These are phyloP conservation scores for Oncorhynchus clarkii DNA, from an alignment of 2,113 vertebrate genomes.

Conservation along the genomic window DNA sequence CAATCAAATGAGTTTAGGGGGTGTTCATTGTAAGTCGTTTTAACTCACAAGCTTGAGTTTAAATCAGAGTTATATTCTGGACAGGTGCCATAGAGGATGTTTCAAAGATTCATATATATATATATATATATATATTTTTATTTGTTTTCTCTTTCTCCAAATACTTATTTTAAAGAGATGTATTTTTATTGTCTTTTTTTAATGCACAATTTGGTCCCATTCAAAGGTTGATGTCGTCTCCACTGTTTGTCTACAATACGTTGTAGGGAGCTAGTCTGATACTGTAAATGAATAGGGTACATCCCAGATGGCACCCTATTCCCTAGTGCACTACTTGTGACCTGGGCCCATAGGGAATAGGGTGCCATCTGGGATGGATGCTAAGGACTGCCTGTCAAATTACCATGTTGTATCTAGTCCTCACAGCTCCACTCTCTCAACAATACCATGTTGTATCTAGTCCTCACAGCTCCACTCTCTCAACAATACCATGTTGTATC, in stretches of 20 bases:
- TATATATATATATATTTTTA: slow-evolving; percentile 4
- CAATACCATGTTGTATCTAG: no score
- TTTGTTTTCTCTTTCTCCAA: slow-evolving; percentile 18
- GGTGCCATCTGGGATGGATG: no score
- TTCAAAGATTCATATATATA: slow-evolving; percentile 17
- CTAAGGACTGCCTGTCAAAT: neutral
- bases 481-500: no score
- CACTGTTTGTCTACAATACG: neutral
- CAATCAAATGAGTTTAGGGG: neutral
- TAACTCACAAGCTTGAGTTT: neutral
- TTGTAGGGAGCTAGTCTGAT: neutral
- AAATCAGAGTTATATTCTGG: slow-evolving; percentile 23
- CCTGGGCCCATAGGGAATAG: no score
- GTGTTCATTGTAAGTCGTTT: no score
- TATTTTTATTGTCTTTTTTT: slow-evolving; percentile 19
- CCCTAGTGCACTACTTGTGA: no score
- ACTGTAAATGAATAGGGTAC: neutral
- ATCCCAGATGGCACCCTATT: no score
- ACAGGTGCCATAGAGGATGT: slow-evolving; percentile 51
- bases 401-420: no score
- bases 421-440: no score
- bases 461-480: no score
- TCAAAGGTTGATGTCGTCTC: neutral
- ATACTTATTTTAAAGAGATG: slow-evolving; percentile 34
- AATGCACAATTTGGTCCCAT: slow-evolving; percentile 2